Evolutionary conservation across 2,888 invertebrate genomes (phyloP).

Genomic region (Melieria picta): DNA sequence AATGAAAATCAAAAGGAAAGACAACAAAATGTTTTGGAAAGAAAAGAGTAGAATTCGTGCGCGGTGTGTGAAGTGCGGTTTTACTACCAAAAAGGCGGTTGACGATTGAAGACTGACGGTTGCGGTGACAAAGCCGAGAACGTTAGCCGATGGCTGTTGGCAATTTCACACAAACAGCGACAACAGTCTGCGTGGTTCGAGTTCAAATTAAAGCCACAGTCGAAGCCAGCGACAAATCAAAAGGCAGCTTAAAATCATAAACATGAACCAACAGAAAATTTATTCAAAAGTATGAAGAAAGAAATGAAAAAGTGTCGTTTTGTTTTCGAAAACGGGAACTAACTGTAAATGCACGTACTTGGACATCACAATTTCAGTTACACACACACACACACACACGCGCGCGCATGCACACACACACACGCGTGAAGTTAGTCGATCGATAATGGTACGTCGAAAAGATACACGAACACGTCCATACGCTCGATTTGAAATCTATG

Average conservation of each 20-base stretch:
- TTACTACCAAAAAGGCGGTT: too few species aligned
- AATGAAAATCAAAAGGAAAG: conserved; percentile 3
- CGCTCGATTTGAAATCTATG: neutral
- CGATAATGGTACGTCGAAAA: neutral
- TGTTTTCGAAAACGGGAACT: neutral
- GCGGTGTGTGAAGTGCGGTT: too few species aligned
- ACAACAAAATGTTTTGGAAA: too few species aligned
- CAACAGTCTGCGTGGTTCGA: too few species aligned
- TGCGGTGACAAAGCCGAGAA: conserved; percentile 22
- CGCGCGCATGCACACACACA: neutral
- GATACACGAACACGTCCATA: conserved; percentile 16
- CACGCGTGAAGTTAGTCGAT: too few species aligned
- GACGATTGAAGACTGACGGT: too few species aligned
- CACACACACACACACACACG: conserved; percentile 33
- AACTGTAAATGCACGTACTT: conserved; percentile 21
- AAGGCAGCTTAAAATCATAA: too few species aligned
- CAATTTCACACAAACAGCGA: too few species aligned
- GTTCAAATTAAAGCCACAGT: too few species aligned
- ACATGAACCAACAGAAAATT: neutral
- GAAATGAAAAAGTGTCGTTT: neutral
- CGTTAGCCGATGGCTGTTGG: conserved; percentile 23
- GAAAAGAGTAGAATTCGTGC: too few species aligned
- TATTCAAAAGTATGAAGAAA: conserved; percentile 4
- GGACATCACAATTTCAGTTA: conserved; percentile 39
- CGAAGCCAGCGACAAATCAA: too few species aligned